Conservation (phyloP, 1,140 invertebrate genomes). For the Danaus melanippus region DNA sequence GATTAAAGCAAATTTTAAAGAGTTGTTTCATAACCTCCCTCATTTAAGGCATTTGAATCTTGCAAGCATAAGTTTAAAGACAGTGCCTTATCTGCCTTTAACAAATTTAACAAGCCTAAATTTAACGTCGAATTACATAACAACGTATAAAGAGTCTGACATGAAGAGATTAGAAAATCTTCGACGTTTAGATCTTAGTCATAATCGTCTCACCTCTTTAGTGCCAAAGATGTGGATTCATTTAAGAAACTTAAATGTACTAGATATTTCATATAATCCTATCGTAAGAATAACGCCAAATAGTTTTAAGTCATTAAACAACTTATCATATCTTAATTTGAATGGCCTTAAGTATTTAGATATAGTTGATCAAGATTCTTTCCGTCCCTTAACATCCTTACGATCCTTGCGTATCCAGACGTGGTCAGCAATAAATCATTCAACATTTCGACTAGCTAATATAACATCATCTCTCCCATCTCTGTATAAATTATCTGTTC, state of each 20-base stretch:
- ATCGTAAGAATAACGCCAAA: slow-evolving; percentile 72
- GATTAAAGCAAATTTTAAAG: slow-evolving; percentile 87
- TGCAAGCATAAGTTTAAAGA: slow-evolving; percentile 81
- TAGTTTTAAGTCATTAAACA: slow-evolving; percentile 73
- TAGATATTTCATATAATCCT: slow-evolving; percentile 78
- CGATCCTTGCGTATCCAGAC: slow-evolving; percentile 56
- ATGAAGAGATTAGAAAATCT: slow-evolving; percentile 77
- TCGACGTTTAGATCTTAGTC: slow-evolving; percentile 77
- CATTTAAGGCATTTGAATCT: slow-evolving; percentile 83
- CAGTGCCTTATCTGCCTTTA: slow-evolving; percentile 80
- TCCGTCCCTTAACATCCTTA: slow-evolving; percentile 75
- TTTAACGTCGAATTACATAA: slow-evolving; percentile 82
- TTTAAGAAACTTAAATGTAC: slow-evolving; percentile 73
- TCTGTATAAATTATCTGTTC: slow-evolving; percentile 77
- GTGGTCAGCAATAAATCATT: slow-evolving; percentile 75
- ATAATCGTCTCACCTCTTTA: slow-evolving; percentile 77
- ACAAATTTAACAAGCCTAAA: slow-evolving; percentile 82
- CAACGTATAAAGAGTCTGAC: slow-evolving; percentile 74
- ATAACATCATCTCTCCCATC: slow-evolving; percentile 63
- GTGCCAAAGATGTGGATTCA: slow-evolving; percentile 76
- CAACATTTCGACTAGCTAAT: slow-evolving; percentile 69
- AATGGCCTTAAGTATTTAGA: slow-evolving; percentile 74
- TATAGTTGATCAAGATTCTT: slow-evolving; percentile 77
- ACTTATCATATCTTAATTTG: slow-evolving; percentile 73
- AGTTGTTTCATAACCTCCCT: slow-evolving; percentile 90